Evolutionary conservation across 2,888 invertebrate genomes (phyloP).

Genomic region (Aphidoletes aphidimyza): DNA sequence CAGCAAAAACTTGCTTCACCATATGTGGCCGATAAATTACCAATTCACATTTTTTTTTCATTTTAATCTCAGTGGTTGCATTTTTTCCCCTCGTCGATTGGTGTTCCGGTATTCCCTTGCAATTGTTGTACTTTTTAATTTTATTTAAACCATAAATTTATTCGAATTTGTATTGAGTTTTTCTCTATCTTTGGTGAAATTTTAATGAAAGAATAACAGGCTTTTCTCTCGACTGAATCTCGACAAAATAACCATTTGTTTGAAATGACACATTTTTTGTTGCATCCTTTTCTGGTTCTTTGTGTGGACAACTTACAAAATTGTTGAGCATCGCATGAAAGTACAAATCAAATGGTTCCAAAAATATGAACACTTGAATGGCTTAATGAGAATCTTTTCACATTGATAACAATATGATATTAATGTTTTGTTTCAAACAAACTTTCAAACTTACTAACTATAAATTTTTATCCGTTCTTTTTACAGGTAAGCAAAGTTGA

Average conservation of each 20-base stretch:
- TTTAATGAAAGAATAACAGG: neutral
- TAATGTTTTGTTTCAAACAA: too few species aligned
- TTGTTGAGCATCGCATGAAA: neutral
- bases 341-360: neutral
- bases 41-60: slow-evolving; percentile 14
- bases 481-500: slow-evolving; percentile 4
- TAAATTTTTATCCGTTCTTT: neutral
- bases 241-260: slow-evolving; percentile 16
- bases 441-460: too few species aligned
- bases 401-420: too few species aligned
- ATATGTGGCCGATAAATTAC: slow-evolving; percentile 49
- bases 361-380: neutral
- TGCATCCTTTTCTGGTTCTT: neutral
- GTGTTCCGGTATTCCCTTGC: neutral
- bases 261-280: neutral
- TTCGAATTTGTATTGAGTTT: neutral
- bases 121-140: slow-evolving; percentile 7
- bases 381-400: neutral
- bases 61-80: slow-evolving; percentile 13
- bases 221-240: neutral
- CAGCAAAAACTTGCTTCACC: neutral
- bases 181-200: neutral
- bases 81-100: too few species aligned
- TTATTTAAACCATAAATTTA: neutral
- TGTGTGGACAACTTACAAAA: neutral